Conservation (phyloP, 2,888 invertebrate species). For the Nemurella pictetii region DNA sequence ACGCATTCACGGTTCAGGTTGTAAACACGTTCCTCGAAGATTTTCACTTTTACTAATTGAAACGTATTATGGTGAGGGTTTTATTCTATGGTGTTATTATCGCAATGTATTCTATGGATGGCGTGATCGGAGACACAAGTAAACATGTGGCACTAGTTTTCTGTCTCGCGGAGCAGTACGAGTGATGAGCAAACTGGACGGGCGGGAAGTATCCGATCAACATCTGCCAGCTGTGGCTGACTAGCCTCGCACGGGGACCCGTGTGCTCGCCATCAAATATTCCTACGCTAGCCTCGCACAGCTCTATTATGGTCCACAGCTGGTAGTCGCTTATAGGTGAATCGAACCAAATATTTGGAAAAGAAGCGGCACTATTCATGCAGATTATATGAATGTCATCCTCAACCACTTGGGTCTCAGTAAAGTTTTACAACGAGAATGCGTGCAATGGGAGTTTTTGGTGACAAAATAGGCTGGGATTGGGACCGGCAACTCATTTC, state of each 20-base stretch:
- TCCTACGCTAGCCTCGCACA: background rate
- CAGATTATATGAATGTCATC: too few relatives aligned
- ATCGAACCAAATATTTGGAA: background rate
- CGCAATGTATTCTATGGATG: conserved; percentile 1
- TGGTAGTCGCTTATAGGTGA: background rate
- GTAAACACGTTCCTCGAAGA: conserved; percentile 38
- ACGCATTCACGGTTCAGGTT: conserved; percentile 42
- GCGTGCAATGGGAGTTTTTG: too few relatives aligned
- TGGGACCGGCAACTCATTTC: too few relatives aligned
- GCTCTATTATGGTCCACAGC: background rate
- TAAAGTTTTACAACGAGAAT: too few relatives aligned
- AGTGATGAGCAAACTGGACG: conserved; percentile 35
- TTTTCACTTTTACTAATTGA: background rate
- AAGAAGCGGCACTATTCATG: background rate
- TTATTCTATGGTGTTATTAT: background rate
- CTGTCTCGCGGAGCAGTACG: conserved; percentile 29
- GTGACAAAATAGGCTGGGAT: too few relatives aligned
- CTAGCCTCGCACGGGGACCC: conserved; percentile 5
- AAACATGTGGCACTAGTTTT: conserved; percentile 39
- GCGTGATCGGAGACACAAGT: background rate
- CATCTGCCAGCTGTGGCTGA: conserved; percentile 42
- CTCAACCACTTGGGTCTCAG: too few relatives aligned
- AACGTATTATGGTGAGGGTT: background rate
- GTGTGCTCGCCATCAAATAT: background rate
- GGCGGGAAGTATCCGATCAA: conserved; percentile 42